These are phyloP conservation scores for Drosophila ficusphila DNA, from an alignment of 1,140 invertebrate species.

Conservation along the genomic window DNA sequence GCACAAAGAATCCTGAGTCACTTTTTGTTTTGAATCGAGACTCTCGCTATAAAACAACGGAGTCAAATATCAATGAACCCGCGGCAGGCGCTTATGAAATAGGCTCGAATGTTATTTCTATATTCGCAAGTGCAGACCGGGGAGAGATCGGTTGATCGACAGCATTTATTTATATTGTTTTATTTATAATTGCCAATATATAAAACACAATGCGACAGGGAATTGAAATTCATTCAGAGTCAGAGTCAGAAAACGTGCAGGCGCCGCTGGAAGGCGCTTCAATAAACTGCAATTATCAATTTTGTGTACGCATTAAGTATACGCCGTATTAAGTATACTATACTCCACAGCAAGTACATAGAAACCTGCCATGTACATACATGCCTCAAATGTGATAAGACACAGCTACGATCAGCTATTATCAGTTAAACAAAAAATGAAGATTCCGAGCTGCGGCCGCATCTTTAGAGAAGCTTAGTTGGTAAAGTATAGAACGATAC, in stretches of 20 bases:
- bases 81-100: constrained; percentile 71
- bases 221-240: constrained; percentile 75
- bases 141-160: constrained; percentile 10
- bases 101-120: constrained; percentile 56
- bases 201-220: constrained; percentile 24
- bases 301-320: constrained; percentile 68
- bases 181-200: constrained; percentile 37
- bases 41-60: constrained; percentile 9
- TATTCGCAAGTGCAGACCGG: constrained; percentile 18
- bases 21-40: constrained; percentile 36
- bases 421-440: constrained; percentile 54
- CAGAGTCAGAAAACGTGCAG: constrained; percentile 40
- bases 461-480: constrained; percentile 10
- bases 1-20: constrained; percentile 35
- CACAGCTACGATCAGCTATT: constrained; percentile 49
- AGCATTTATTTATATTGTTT: constrained; percentile 34
- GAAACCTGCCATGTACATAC: constrained; percentile 2
- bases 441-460: background rate
- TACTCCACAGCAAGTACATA: constrained; percentile 22
- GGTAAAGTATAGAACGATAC: background rate
- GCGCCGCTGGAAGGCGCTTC: constrained; percentile 36
- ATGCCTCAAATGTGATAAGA: constrained; percentile 46
- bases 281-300: constrained; percentile 72
- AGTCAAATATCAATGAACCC: constrained; percentile 79
- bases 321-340: constrained; percentile 9